Evolutionary conservation across 2,113 vertebrate species (phyloP).

Genomic region (Craseonycteris thonglongyai): DNA sequence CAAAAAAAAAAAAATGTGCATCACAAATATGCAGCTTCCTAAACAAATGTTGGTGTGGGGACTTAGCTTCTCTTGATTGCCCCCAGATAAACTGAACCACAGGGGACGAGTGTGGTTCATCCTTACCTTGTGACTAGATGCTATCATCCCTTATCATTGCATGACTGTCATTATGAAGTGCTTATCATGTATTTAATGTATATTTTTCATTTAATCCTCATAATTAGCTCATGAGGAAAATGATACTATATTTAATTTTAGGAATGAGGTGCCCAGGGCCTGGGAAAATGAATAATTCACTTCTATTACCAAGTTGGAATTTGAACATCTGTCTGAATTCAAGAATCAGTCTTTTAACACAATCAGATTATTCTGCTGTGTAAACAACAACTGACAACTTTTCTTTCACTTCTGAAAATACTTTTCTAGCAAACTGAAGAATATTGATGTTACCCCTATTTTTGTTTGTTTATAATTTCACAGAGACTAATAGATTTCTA

Average conservation of each 20-base stretch:
- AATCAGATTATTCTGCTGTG: background rate
- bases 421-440: background rate
- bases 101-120: too few species aligned
- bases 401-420: conserved; percentile 7
- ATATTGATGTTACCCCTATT: background rate
- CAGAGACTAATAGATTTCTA: background rate
- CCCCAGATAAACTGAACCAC: background rate
- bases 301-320: background rate
- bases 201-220: background rate
- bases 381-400: background rate
- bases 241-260: background rate
- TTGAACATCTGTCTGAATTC: background rate
- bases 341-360: background rate
- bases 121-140: background rate
- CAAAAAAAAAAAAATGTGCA: background rate
- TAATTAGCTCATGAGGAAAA: background rate
- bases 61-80: background rate
- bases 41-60: background rate
- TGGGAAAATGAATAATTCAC: background rate
- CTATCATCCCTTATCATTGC: background rate
- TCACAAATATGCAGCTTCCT: background rate
- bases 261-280: background rate
- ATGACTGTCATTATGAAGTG: background rate
- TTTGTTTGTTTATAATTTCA: background rate
- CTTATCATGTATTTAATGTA: background rate